These are phyloP conservation scores for Sigmodon hispidus DNA, from an alignment of 2,113 vertebrate species.

Conservation along the genomic window DNA sequence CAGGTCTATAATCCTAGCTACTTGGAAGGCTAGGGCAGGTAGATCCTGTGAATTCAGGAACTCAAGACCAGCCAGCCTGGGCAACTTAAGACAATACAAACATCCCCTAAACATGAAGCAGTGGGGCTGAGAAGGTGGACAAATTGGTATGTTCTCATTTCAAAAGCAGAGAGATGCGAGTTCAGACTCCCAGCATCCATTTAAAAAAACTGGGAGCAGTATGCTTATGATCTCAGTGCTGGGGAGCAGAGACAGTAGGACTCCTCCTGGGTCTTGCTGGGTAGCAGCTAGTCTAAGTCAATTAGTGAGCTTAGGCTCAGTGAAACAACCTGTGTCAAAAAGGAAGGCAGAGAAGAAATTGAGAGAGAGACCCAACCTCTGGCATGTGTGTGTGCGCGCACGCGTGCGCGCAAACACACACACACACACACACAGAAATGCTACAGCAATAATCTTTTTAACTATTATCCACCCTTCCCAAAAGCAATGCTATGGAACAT, in stretches of 20 bases:
- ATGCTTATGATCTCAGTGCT: neutral
- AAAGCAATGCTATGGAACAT: neutral
- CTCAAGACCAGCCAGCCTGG: neutral
- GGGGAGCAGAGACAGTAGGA: neutral
- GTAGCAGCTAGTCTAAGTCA: neutral
- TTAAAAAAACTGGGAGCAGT: neutral
- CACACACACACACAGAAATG: neutral
- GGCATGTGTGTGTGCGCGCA: too few relatives aligned
- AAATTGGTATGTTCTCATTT: neutral
- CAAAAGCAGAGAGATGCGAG: neutral
- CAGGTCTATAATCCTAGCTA: neutral
- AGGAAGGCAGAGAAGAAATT: neutral
- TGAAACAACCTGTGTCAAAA: neutral
- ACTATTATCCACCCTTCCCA: neutral
- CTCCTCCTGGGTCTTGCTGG: neutral
- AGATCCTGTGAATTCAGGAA: neutral
- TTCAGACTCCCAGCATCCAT: neutral
- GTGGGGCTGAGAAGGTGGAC: neutral
- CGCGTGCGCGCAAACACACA: too few relatives aligned
- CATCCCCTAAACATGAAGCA: neutral
- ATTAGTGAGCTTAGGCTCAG: neutral
- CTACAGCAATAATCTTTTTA: constrained; percentile 37
- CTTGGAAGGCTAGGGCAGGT: neutral
- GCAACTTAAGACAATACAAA: neutral
- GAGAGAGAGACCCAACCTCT: neutral